phyloP scores from a whole-genome alignment of 2,797 vertebrate genomes.

The Periparus ater region DNA sequence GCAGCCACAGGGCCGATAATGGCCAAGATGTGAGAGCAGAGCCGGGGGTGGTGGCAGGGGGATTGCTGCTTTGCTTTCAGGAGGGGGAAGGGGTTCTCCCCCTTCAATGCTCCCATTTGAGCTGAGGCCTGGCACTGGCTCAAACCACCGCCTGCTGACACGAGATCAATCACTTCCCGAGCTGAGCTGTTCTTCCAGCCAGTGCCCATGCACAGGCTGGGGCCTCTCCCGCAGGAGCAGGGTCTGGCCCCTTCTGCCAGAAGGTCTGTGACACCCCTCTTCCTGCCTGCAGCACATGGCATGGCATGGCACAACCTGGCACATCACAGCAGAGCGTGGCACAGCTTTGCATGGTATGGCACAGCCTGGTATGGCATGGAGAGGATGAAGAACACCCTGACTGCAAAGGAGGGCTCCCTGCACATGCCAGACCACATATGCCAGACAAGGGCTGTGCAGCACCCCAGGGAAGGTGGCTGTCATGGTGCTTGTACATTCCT shows the following conservation, averaged over 20 bases:
- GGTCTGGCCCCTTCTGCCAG: background rate
- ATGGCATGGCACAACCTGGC: background rate
- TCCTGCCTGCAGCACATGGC: accelerated
- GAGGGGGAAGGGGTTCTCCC: conserved; percentile 53
- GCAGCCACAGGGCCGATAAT: accelerated
- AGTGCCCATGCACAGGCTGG: background rate
- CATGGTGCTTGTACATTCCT: background rate
- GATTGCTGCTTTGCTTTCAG: background rate
- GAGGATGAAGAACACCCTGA: background rate
- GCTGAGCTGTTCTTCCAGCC: background rate
- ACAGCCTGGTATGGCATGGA: background rate
- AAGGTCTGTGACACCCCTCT: background rate
- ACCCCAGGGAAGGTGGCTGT: background rate
- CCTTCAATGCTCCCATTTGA: conserved; percentile 56
- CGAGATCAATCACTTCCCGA: conserved; percentile 22
- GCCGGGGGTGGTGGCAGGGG: accelerated
- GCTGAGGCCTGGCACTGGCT: conserved; percentile 59
- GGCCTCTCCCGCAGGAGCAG: background rate
- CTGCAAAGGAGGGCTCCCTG: background rate
- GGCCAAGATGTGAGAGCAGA: background rate
- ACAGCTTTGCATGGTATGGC: background rate
- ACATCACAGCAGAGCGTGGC: background rate
- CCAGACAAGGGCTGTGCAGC: background rate
- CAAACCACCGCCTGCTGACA: conserved; percentile 60
- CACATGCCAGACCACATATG: accelerated